Evolutionary conservation across 2,113 vertebrate genomes (phyloP), one percentile per base, ranked within the genome.

Genomic region (Spea multiplicata): DNA sequence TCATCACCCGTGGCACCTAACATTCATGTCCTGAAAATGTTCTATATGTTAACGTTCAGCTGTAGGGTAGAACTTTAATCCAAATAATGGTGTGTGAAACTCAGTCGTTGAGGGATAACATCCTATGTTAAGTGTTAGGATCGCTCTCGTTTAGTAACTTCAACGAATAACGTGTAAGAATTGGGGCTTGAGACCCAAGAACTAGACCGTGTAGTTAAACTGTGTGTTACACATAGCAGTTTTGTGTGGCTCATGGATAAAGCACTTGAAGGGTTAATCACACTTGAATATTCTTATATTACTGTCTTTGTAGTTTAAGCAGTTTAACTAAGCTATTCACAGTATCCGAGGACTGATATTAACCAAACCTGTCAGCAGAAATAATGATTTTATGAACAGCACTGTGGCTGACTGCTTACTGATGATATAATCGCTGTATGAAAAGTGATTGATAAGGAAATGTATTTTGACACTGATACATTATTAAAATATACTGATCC

Each of bases 401-500:
- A 86, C 81, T 88, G 87, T 87, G 92, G 90, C 91, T 91, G 85
- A 91, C 92, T 92, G 89, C 85, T 91, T 96, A 94, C 91, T 92
- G 93, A 93, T 89, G 85, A 90, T 86, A 90, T 91, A 93, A 90
- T 94, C 91, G 92, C 88, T 93, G 89, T 93, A 93, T 90, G 92
- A 93, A 92, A 94, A 93, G 89, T 92, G 93, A 93, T 94, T 92
- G 85, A 90, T 94, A 94, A 94, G 89, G 93, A 94, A 94, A 95
- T 96, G 93, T 97, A 95, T 98, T 95, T 94, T 96, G 95, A 96
- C 95, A 97, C 95, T 96, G 95, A 94, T 95, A 94, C 93, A 90
- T 93, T 94, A 95, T 95, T 98, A 99, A 98, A 99, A 91, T 93
- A 94, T 97, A 96, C 91, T 93, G 93, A 95, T 94, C 91, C 87